phyloP scores from a whole-genome alignment of 2,888 invertebrate species.

The Stratiomys singularior region DNA sequence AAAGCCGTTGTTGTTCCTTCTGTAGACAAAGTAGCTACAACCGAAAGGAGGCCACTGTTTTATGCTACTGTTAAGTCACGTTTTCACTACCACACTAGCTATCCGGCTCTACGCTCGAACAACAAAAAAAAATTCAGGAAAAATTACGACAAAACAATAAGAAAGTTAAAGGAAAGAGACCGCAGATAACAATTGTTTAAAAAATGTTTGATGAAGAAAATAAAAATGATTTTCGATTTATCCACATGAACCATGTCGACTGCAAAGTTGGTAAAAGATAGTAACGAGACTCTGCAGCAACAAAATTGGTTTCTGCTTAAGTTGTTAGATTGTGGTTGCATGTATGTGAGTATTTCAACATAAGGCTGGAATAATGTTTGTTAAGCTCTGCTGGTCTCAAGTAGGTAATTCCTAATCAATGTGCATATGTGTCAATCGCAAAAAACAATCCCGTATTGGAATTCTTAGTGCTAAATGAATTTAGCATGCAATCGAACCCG shows the following conservation, averaged over 20 bases:
- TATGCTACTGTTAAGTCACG: constrained; percentile 41
- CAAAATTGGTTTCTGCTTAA: not conserved
- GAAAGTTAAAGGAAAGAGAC: constrained; percentile 24
- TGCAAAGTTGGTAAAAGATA: not conserved
- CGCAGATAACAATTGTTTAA: constrained; percentile 24
- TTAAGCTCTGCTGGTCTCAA: too few relatives aligned
- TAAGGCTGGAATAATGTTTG: not conserved
- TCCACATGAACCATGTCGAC: not conserved
- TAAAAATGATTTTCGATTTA: constrained; percentile 18
- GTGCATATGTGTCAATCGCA: constrained; percentile 30
- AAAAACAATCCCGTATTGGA: not conserved
- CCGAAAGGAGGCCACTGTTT: constrained; percentile 43
- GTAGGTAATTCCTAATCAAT: not conserved
- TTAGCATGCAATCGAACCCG: constrained; percentile 38
- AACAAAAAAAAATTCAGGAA: constrained; percentile 23
- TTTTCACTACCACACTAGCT: constrained; percentile 21
- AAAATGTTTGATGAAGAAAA: constrained; percentile 21
- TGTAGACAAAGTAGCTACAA: not conserved
- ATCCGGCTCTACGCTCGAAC: not conserved
- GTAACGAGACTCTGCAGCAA: not conserved
- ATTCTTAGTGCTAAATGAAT: not conserved
- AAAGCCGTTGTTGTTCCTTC: not conserved
- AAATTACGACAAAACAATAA: constrained; percentile 24
- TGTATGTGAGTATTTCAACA: not conserved
- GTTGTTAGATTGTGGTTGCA: not conserved